Base-by-base conservation (phyloP, 1,140 invertebrate genomes). In the Telenomus remus region DNA sequence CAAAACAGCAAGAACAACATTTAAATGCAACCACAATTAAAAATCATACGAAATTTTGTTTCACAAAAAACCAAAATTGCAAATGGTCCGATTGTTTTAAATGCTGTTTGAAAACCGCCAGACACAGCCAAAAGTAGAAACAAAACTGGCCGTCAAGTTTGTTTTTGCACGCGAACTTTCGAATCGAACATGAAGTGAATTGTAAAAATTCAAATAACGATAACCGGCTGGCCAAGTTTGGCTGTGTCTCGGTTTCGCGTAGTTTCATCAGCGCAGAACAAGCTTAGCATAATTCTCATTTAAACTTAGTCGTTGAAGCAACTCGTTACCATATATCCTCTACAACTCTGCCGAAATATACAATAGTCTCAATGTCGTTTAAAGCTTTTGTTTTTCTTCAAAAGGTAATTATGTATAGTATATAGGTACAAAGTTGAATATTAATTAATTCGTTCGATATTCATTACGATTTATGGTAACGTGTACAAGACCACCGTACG, bases 401-500 rank as follows among this genome's bases (percentile, higher is more conserved):
- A 85, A 81, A 80, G 68, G 74, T 84, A 82, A 84, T 82, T 83
- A 82, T 57, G 50, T 56, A 54, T 69, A 69, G 74, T 84, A 83
- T 83, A 86, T 85, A 86, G 82, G 82, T 86, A 86, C 83, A 86
- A 86, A 86, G 83, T 84, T 80, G 79, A 80, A 84, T 84, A 85
- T 85, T 84, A 81, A 84, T 84, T 84, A 78, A 79, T 83, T 80
- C 70, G 72, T 80, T 79, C 60, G 60, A 76, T 68, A 78, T 74
- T 78, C 39, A 48, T 73, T 73, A 77, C 75, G 75, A 75, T 78
- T 63, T 78, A 78, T 80, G 74, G 64, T 73, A 73, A 80, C 79
- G 74, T 81, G 78, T 83, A 80, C 56, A 69, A 74, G 70, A 78
- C 60, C 48, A 73, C 39, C 60, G 64, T 76, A 61, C 68, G 61